Evolutionary conservation across 2,888 invertebrate species (phyloP), one percentile per base, ranked within the genome.

Genomic region (Micropterix aruncella): DNA sequence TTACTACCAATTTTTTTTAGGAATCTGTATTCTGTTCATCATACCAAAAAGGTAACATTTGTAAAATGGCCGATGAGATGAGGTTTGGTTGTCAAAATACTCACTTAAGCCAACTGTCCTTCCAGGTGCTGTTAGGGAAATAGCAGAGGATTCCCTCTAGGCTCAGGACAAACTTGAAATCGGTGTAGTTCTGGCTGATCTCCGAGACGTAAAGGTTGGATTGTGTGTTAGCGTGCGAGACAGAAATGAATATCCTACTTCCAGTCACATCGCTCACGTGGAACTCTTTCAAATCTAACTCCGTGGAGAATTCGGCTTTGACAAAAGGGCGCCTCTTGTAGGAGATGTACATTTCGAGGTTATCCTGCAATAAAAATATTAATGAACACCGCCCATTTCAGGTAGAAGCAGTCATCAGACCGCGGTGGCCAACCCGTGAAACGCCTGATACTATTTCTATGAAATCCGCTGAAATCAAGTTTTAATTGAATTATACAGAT

Each of bases 171-270:
- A 91, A 93, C 55, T 76, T 75, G 53, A 82, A 74, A 49, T 77
- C 75, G 2, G 72, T 71, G 47, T 73, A 76, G 45, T 80, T 73
- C 51, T 75, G 70, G 58, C 74, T 72, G 48, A 73, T 66, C 58
- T 83, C 85, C 0, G 90, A 89, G 42, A 90, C 81, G 56, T 91
- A 93, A 45, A 94, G 70, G 61, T 91, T 79, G 2, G 86, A 79
- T 16, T 77, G 59, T 12, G 74, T 74, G 48, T 81, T 78, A 1
- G 79, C 76, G 62, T 91, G 89, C 60, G 83, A 81, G 43, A 86
- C 85, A 54, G 88, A 86, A 50, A 91, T 77, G 58, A 93, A 80
- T 50, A 87, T 77, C 63, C 84, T 75, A 54, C 80, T 80, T 53
- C 83, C 83, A 0, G 85, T 80, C 12, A 90, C 86, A 59, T 93